Evolutionary conservation across 2,797 vertebrate species (phyloP).

Genomic region (Falco rusticolus): DNA sequence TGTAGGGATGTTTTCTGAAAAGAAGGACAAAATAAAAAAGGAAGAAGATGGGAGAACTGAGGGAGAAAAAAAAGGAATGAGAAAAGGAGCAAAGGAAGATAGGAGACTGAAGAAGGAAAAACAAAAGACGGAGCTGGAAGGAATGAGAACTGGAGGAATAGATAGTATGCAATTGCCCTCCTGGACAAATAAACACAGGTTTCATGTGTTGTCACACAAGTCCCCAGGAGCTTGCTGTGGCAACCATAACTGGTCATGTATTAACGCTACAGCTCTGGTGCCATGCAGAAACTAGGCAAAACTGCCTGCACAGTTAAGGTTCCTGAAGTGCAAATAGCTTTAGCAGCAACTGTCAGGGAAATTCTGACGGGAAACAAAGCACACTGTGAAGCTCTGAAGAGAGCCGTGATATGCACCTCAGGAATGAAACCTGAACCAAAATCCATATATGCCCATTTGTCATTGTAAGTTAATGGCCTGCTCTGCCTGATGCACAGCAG

Average conservation of each 20-base stretch:
- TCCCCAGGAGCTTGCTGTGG: neutral
- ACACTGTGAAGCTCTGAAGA: neutral
- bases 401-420: neutral
- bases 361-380: neutral
- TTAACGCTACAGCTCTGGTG: neutral
- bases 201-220: neutral
- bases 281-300: neutral
- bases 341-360: neutral
- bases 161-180: neutral
- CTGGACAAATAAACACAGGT: neutral
- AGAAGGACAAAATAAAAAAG: neutral
- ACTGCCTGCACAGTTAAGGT: neutral
- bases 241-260: neutral
- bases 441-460: slow-evolving; percentile 18
- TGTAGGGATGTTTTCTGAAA: rapidly evolving
- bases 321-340: neutral
- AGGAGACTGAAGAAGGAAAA: neutral
- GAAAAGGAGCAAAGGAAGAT: neutral
- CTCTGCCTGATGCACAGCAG: neutral
- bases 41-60: neutral
- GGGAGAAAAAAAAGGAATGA: neutral
- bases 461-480: slow-evolving; percentile 4
- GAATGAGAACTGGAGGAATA: neutral
- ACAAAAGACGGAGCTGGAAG: neutral
- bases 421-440: slow-evolving; percentile 25